Conservation (phyloP, 2,888 invertebrate genomes). For the Machimus rusticus region DNA sequence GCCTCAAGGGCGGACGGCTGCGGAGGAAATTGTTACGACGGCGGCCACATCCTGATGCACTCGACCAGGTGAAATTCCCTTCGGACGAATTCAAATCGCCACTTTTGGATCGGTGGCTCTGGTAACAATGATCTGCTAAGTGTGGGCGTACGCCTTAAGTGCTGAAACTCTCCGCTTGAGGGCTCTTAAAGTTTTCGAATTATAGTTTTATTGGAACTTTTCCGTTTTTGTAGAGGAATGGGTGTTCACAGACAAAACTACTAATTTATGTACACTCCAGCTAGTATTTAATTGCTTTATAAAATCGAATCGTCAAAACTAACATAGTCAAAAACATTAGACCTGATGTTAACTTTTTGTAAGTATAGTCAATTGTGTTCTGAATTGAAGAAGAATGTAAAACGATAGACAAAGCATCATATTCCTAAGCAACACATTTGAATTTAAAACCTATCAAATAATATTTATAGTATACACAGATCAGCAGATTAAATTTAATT, state of each 20-base stretch:
- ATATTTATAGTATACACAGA: too few relatives aligned
- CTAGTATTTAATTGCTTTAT: too few relatives aligned
- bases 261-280: too few relatives aligned
- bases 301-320: too few relatives aligned
- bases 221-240: not conserved
- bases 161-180: not conserved
- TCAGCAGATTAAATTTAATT: too few relatives aligned
- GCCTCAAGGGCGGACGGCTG: not conserved
- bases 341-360: too few relatives aligned
- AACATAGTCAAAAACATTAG: too few relatives aligned
- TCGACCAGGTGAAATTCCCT: not conserved
- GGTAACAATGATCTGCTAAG: not conserved
- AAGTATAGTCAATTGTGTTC: too few relatives aligned
- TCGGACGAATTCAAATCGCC: not conserved
- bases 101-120: not conserved
- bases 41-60: not conserved
- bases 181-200: not conserved
- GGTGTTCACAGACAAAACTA: not conserved
- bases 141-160: not conserved
- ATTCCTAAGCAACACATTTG: too few relatives aligned
- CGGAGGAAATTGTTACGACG: not conserved
- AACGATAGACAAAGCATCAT: too few relatives aligned
- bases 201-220: not conserved
- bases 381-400: too few relatives aligned
- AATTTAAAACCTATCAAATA: too few relatives aligned